A percentile compares a stretch with the other conserved stretches of the same genome.
These are phyloP conservation scores for Plestiodon gilberti DNA, from an alignment of 2,113 vertebrate genomes.

Conservation along the genomic window DNA sequence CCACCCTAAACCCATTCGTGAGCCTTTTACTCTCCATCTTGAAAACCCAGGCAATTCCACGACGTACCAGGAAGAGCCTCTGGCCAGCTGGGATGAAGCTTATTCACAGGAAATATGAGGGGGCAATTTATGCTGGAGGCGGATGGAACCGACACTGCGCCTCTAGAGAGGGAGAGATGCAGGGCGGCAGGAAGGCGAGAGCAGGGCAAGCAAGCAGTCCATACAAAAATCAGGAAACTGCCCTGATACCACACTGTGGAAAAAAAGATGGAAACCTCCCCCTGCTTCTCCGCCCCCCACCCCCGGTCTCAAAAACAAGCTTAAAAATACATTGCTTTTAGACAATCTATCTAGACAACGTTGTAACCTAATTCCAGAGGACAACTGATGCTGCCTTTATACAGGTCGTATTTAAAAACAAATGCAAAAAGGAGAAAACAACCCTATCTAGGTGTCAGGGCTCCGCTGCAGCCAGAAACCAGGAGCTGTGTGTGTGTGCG, in stretches of 20 bases:
- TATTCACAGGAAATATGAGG: constrained; percentile 84
- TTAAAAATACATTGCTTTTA: constrained; percentile 25
- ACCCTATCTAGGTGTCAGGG: too few relatives aligned
- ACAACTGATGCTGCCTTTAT: background rate
- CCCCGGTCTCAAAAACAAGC: constrained; percentile 23
- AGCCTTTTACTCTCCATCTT: background rate
- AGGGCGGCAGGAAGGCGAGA: constrained; percentile 88
- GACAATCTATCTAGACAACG: background rate
- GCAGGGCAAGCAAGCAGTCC: constrained; percentile 86
- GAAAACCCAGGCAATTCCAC: constrained; percentile 7
- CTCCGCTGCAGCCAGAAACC: too few relatives aligned
- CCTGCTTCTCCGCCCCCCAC: background rate
- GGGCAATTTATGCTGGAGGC: constrained; percentile 82
- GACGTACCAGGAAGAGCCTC: constrained; percentile 55
- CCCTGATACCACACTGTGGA: constrained; percentile 82
- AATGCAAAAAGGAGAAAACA: background rate
- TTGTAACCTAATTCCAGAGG: constrained; percentile 20
- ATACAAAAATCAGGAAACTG: constrained; percentile 91
- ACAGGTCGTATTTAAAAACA: constrained; percentile 8
- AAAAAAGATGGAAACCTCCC: constrained; percentile 59
- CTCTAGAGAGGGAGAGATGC: constrained; percentile 85
- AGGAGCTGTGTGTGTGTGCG: too few relatives aligned
- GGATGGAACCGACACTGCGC: constrained; percentile 79
- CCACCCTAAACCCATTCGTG: constrained; percentile 39
- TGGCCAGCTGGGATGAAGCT: constrained; percentile 81